Conservation (phyloP, 2,797 vertebrate genomes). For the Masticophis lateralis region DNA sequence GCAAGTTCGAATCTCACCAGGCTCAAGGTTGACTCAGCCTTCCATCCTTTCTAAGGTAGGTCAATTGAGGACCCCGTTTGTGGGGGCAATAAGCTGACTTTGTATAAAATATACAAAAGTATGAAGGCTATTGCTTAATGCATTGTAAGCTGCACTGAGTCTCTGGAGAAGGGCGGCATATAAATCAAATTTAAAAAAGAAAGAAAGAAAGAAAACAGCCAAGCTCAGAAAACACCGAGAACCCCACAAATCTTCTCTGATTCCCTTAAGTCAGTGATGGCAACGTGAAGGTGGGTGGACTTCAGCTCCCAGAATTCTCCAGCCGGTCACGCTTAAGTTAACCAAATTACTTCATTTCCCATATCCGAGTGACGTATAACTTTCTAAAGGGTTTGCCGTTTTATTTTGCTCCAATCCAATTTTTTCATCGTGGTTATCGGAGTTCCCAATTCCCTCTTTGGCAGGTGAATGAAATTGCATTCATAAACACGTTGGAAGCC, state of each 20-base stretch:
- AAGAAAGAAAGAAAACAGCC: not conserved
- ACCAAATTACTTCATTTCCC: not conserved
- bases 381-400: not conserved
- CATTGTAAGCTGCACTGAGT: too few relatives aligned
- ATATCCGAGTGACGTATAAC: not conserved
- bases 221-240: not conserved
- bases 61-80: too few relatives aligned
- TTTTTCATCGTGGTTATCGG: accelerated
- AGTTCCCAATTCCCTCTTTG: not conserved
- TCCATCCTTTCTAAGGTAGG: too few relatives aligned
- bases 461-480: conserved; percentile 98
- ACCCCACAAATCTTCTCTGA: not conserved
- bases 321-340: not conserved
- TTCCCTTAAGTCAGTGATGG: not conserved
- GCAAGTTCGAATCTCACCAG: too few relatives aligned
- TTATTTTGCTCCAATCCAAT: not conserved
- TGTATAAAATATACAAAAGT: too few relatives aligned
- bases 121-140: too few relatives aligned
- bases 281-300: not conserved
- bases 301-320: not conserved
- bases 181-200: too few relatives aligned
- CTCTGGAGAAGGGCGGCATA: too few relatives aligned
- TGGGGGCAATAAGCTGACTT: too few relatives aligned
- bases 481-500: conserved; percentile 97
- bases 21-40: too few relatives aligned